Evolutionary conservation across 2,888 invertebrate genomes (phyloP).

Genomic region (Chirona hameri): DNA sequence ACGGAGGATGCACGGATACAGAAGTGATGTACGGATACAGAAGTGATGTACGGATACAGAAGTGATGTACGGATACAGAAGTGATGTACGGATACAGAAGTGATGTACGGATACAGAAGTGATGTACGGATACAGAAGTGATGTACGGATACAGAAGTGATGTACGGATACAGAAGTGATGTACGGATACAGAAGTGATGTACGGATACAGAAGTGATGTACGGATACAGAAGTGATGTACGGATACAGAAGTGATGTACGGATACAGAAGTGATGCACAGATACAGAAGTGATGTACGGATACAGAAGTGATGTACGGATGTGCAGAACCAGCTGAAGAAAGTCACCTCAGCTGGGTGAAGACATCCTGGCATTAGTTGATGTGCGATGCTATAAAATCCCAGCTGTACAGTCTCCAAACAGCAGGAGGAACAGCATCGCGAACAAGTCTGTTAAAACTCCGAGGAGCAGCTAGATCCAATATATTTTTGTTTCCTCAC

Average conservation of each 20-base stretch:
- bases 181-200: background rate
- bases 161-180: background rate
- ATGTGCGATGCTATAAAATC: no score
- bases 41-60: background rate
- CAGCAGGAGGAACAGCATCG: background rate
- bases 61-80: background rate
- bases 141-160: background rate
- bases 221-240: background rate
- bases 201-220: background rate
- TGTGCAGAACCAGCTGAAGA: no score
- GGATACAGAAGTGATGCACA: background rate
- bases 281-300: background rate
- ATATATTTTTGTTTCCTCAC: no score
- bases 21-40: background rate
- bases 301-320: background rate
- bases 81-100: background rate
- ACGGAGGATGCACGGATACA: background rate
- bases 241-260: background rate
- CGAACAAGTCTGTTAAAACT: no score
- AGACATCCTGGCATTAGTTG: background rate
- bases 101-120: no score
- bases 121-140: background rate
- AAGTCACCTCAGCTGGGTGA: no score
- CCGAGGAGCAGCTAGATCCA: no score
- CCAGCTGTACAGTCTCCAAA: no score